These are phyloP conservation scores for Myiotriccus ornatus DNA, from an alignment of 2,797 vertebrate genomes.

Conservation along the genomic window DNA sequence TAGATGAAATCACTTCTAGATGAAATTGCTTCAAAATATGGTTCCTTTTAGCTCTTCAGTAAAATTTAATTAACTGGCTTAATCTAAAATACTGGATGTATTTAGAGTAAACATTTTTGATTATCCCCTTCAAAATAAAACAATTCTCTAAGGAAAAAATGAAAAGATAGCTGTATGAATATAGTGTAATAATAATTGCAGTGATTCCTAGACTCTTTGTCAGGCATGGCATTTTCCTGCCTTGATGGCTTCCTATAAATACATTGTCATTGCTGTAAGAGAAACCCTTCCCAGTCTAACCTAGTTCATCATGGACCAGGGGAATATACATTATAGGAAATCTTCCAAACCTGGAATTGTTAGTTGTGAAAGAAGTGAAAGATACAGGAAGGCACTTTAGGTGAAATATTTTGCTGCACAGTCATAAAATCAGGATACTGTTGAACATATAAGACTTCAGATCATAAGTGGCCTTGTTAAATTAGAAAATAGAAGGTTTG, in stretches of 20 bases:
- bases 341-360: background rate
- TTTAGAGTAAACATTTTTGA: conserved; percentile 1
- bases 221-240: background rate
- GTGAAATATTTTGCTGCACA: background rate
- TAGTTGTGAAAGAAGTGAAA: background rate
- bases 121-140: background rate
- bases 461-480: background rate
- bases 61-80: conserved; percentile 17
- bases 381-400: background rate
- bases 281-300: background rate
- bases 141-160: background rate
- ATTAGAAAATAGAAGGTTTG: background rate
- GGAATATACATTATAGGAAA: fast-evolving
- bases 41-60: background rate
- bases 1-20: conserved; percentile 7
- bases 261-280: background rate
- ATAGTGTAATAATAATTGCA: background rate
- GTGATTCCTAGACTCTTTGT: background rate
- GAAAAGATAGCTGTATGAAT: background rate
- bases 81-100: background rate
- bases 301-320: background rate
- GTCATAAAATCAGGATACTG: background rate
- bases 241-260: background rate
- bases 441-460: background rate
- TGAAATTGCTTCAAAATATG: background rate